These are phyloP conservation scores for Tachystola acroxantha DNA, from an alignment of 2,888 invertebrate species.

Conservation along the genomic window DNA sequence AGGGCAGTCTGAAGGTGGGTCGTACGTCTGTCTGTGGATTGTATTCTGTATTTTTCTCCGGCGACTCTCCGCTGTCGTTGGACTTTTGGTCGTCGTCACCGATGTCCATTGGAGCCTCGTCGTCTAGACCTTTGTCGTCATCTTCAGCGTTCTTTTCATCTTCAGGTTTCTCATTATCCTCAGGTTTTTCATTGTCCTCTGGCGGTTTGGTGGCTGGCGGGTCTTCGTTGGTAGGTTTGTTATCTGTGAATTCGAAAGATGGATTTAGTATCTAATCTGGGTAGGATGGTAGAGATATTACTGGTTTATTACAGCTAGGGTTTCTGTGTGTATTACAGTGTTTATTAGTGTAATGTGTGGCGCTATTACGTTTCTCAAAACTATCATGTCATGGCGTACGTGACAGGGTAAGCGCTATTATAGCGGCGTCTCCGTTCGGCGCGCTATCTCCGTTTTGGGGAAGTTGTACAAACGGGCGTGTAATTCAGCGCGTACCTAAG, in stretches of 20 bases:
- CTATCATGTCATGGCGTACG: too few species aligned
- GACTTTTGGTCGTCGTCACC: slow-evolving; percentile 31
- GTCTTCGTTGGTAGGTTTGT: slow-evolving; percentile 28
- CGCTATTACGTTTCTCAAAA: too few species aligned
- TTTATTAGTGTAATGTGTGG: too few species aligned
- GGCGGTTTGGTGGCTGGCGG: slow-evolving; percentile 15
- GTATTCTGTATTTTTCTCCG: slow-evolving; percentile 24
- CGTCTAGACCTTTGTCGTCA: slow-evolving; percentile 14
- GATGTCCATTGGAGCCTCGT: slow-evolving; percentile 29
- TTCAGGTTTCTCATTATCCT: slow-evolving; percentile 21
- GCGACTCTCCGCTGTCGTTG: slow-evolving; percentile 30
- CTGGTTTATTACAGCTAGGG: too few species aligned
- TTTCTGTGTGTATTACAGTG: too few species aligned
- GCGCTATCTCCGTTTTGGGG: too few species aligned
- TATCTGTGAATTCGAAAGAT: slow-evolving; percentile 5
- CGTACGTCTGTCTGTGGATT: slow-evolving; percentile 14
- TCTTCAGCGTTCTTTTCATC: slow-evolving; percentile 15
- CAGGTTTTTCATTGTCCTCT: slow-evolving; percentile 20
- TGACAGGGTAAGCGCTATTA: too few species aligned
- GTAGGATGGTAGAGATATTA: too few species aligned
- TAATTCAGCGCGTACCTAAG: too few species aligned
- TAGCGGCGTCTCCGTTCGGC: too few species aligned
- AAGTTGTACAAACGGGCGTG: too few species aligned
- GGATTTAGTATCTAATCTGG: too few species aligned
- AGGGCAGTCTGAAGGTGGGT: slow-evolving; percentile 41